A percentile compares a stretch with the other conserved stretches of the same genome.
phyloP scores from a whole-genome alignment of 2,797 vertebrate genomes.

The Podarcis lilfordi region DNA sequence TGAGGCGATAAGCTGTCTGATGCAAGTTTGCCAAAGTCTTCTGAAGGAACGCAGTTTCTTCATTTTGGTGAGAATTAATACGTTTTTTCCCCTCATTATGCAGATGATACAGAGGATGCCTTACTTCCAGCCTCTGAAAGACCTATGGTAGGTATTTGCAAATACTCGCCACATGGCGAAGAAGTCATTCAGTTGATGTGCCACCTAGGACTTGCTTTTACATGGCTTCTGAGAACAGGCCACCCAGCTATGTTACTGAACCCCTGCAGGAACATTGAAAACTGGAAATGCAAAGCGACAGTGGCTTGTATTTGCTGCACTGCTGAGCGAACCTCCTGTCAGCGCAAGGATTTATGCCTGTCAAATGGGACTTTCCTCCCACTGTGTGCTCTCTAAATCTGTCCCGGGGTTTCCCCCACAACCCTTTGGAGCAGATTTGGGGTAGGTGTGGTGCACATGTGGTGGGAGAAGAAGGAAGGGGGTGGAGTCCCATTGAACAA shows the following conservation, averaged over 20 bases:
- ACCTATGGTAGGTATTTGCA: constrained; percentile 62
- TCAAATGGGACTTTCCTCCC: no score
- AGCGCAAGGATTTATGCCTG: no score
- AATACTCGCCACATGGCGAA: neutral
- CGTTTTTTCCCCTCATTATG: neutral
- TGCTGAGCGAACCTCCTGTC: no score
- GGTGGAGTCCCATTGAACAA: no score
- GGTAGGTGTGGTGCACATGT: no score
- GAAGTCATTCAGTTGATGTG: neutral
- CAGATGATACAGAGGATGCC: constrained; percentile 39
- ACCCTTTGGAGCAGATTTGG: no score
- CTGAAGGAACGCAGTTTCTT: neutral
- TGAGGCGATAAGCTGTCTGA: neutral
- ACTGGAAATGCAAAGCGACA: neutral
- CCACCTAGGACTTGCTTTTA: neutral
- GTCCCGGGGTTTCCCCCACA: no score
- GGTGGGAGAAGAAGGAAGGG: no score
- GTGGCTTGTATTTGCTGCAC: neutral
- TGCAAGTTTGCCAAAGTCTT: neutral
- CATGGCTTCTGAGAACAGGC: no score
- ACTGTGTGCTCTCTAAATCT: no score
- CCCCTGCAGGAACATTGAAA: neutral
- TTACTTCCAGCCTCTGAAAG: constrained; percentile 32
- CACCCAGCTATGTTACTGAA: neutral
- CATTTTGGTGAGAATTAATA: neutral